Conservation (phyloP, 2,797 vertebrate genomes). For the Petrocephalus schoutedeni region DNA sequence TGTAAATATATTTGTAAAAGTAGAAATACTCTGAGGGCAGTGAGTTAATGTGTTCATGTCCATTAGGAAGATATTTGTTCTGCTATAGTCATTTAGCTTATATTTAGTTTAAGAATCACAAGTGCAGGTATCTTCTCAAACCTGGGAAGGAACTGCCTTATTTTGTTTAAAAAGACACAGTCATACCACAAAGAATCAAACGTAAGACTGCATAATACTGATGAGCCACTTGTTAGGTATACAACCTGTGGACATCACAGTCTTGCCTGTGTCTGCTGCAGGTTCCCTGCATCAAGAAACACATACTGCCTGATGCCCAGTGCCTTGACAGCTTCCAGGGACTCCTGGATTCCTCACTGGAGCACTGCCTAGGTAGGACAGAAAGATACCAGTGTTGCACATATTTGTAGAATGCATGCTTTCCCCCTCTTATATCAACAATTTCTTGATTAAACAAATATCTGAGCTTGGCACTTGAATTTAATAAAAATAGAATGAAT, state of each 20-base stretch:
- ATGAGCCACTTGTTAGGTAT: background rate
- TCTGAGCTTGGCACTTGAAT: background rate
- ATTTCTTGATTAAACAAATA: no score
- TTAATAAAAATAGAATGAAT: background rate
- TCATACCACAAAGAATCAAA: background rate
- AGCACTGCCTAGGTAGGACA: constrained; percentile 46
- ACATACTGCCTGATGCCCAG: constrained; percentile 36
- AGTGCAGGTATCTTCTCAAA: background rate
- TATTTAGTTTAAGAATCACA: background rate
- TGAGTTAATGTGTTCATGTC: background rate
- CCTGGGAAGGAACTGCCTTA: background rate
- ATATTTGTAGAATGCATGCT: background rate
- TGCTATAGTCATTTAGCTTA: background rate
- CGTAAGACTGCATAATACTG: background rate
- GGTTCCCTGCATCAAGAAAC: background rate
- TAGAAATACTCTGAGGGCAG: background rate
- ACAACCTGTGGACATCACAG: background rate
- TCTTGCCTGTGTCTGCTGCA: background rate
- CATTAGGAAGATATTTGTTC: background rate
- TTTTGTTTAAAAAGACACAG: background rate
- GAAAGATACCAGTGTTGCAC: background rate
- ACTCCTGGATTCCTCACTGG: constrained; percentile 46
- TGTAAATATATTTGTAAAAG: background rate
- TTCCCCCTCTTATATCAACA: background rate
- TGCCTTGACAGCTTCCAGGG: constrained; percentile 52